Evolutionary conservation across 2,113 vertebrate species (phyloP).

Genomic region (Alouatta palliata): DNA sequence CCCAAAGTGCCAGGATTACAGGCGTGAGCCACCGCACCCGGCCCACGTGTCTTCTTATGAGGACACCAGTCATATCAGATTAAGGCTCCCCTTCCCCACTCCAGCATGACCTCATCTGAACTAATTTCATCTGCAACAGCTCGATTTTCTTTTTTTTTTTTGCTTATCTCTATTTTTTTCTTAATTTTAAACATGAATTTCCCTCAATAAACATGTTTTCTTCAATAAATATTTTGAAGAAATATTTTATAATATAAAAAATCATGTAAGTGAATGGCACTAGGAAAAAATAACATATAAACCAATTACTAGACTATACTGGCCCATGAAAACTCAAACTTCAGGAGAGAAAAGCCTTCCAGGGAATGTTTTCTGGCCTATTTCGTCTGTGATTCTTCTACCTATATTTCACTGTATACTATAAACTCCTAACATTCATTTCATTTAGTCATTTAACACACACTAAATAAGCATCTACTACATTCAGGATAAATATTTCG

Average conservation of each 20-base stretch:
- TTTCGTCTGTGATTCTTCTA: background rate
- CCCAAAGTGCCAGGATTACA: no score
- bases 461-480: background rate
- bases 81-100: background rate
- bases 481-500: background rate
- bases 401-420: background rate
- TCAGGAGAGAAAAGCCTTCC: background rate
- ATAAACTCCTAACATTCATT: background rate
- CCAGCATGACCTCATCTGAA: background rate
- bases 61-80: background rate
- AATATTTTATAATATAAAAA: slow-evolving; percentile 18
- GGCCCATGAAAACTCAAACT: background rate
- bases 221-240: background rate
- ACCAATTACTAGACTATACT: background rate
- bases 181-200: background rate
- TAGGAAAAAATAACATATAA: background rate
- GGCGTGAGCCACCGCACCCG: no score
- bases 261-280: background rate
- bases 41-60: background rate
- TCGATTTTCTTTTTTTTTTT: background rate
- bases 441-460: background rate
- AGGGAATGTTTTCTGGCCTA: background rate
- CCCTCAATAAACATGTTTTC: slow-evolving; percentile 13
- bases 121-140: background rate
- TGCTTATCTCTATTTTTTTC: background rate